Base-by-base conservation (phyloP, 2,888 invertebrate genomes). In the Habrosyne pyritoides region DNA sequence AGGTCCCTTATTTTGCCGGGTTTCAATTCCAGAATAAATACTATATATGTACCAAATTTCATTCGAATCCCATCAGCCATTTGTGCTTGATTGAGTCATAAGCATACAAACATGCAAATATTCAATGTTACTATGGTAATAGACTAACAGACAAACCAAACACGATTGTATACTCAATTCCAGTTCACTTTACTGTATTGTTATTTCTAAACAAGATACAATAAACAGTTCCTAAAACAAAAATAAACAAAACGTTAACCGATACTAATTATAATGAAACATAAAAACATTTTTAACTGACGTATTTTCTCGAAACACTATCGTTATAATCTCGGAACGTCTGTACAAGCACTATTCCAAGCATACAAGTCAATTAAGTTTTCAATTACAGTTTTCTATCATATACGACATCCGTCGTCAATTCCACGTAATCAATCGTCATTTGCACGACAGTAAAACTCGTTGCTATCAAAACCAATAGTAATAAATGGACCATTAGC, bases 401-500 rank as follows among this genome's bases (percentile, higher is more conserved):
- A 42, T 42, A 42, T 42, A 42, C 42, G 12, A 42, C 59, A 61
- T 59, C 60, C 56, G 59, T 60, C 57, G 59, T 58, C 61, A 59
- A 67, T 73, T 63, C 61, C 57, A 54, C 55, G 55, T 64, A 70
- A 73, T 66, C 70, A 67, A 69, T 71, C 63, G 69, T 68, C 65
- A 70, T 75, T 72, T 71, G 63, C 61, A 56, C 55, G 55, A 66
- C 60, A 62, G 64, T 75, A 76, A 79, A 78, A 73, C 68, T 69
- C 62, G 64, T 50, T 65, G 71, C 74, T 75, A 81, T 79, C 82
- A 81, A 80, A 84, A 79, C 83, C 82, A 81, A 87, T 86, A 84
- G 71, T 72, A 69, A 83, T 88, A 85, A 89, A 86, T 79, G 79
- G 50, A 66, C 77, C 72, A 81, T 83, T 80, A 84, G 78, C 87